phyloP scores from a whole-genome alignment of 2,888 invertebrate genomes.

The Eupithecia dodoneata region DNA sequence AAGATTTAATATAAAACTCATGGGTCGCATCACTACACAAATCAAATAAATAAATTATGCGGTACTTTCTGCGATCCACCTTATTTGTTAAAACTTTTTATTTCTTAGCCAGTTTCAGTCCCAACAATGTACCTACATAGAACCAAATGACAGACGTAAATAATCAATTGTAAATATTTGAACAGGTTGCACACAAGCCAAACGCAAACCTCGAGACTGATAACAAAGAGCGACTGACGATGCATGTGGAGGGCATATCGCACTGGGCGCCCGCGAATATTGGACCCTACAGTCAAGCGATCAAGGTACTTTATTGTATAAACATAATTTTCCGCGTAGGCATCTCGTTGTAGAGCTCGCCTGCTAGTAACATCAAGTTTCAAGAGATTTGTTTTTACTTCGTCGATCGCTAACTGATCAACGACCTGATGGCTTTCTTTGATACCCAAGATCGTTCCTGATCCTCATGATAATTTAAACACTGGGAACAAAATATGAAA shows the following conservation, averaged over 20 bases:
- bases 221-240: slow-evolving; percentile 86
- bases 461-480: not conserved
- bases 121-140: not conserved
- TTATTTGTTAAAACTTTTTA: not conserved
- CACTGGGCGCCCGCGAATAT: slow-evolving; percentile 99
- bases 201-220: slow-evolving; percentile 62
- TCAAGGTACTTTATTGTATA: slow-evolving; percentile 84
- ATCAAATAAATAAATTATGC: too few relatives aligned
- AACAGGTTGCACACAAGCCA: slow-evolving; percentile 73
- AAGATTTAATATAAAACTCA: too few relatives aligned
- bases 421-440: not conserved
- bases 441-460: not conserved
- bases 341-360: not conserved
- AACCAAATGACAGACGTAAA: not conserved
- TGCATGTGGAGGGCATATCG: slow-evolving; percentile 98
- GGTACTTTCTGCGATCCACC: not conserved
- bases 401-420: not conserved
- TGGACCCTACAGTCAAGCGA: slow-evolving; percentile 97
- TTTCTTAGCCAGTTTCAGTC: not conserved
- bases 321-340: not conserved
- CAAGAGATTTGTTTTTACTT: not conserved
- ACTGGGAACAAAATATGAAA: not conserved
- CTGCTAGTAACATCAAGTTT: not conserved
- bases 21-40: not conserved
- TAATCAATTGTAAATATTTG: slow-evolving; percentile 6